Evolutionary conservation across 2,113 vertebrate genomes (phyloP), one percentile per base, ranked within the genome.

Genomic region (Pardalotus punctatus): DNA sequence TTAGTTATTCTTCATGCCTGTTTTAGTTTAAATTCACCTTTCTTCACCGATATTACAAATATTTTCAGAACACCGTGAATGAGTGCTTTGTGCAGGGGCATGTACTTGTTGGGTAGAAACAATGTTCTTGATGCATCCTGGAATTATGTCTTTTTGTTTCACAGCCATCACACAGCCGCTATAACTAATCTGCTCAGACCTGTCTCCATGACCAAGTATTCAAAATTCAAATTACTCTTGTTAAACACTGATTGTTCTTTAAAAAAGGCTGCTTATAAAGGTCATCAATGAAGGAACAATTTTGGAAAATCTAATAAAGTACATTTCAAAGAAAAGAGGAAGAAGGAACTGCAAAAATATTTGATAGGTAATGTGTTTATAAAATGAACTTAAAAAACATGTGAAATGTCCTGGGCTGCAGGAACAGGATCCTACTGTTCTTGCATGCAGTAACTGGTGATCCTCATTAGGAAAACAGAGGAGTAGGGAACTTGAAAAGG

Each of bases 11-110:
- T 72, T 82, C 77, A 90, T 73, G 23, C 36, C 82, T 86, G 16
- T 73, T 96, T 88, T 93, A 56, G 57, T 88, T 96, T 90, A 92
- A 95, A 88, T 62, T 88, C 58, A 35, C 65, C 15, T 70, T 92
- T 90, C 58, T 72, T 88, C 36, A 35, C 25, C 10, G 62, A 24
- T 95, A 45, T 58, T 91, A 76, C 61, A 43, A 90, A 73, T 90
- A 88, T 12, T 53, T 92, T 58, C 62, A 92, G 62, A 72, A 62
- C 35, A 72, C 28, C 36, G 27, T 77, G 79, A 86, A 73, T 65
- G 61, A 90, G 16, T 61, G 85, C 40, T 77, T 85, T 88, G 74
- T 90, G 64, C 36, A 80, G 43, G 60, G 43, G 45, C 25, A 61
- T 36, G 20, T 56, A 42, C 43, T 80, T 82, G 15, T 77, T 87